phyloP scores from a whole-genome alignment of 2,113 vertebrate genomes.

The Merops nubicus region DNA sequence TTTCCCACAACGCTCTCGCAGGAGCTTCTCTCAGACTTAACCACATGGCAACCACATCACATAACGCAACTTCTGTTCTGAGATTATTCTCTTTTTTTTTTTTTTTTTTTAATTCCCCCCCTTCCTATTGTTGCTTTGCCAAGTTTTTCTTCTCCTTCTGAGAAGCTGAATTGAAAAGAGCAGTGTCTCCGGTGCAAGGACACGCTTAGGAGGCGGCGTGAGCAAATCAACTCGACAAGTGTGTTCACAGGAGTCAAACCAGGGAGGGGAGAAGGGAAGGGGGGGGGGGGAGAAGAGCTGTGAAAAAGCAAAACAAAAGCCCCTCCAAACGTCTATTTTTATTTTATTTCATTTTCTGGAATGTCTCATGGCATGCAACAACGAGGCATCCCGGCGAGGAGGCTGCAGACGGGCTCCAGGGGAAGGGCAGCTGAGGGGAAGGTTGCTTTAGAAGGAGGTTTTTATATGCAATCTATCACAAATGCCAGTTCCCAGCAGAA shows the following conservation, averaged over 20 bases:
- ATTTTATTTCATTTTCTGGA: neutral
- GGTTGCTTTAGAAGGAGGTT: neutral
- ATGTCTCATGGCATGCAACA: neutral
- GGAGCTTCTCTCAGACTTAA: constrained; percentile 1
- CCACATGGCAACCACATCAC: constrained; percentile 51
- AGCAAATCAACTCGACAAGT: constrained; percentile 38
- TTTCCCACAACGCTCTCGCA: neutral
- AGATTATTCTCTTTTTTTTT: neutral
- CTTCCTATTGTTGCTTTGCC: constrained; percentile 10
- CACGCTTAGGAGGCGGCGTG: neutral
- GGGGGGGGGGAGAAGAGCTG: neutral
- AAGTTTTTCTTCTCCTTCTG: neutral
- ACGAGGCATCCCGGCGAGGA: neutral
- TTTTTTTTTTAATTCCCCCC: too few relatives aligned
- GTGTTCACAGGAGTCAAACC: neutral
- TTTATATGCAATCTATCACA: neutral
- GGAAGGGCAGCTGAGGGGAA: neutral
- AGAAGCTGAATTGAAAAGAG: constrained; percentile 54
- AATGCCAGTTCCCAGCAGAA: neutral
- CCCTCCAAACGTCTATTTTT: constrained; percentile 30
- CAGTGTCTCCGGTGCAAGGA: constrained; percentile 29
- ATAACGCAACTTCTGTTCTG: constrained; percentile 29
- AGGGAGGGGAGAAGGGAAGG: neutral
- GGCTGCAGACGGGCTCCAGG: neutral
- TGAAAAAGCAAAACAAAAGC: constrained; percentile 11